These are phyloP conservation scores for Anoplolepis gracilipes DNA, from an alignment of 1,140 invertebrate genomes.

Conservation along the genomic window DNA sequence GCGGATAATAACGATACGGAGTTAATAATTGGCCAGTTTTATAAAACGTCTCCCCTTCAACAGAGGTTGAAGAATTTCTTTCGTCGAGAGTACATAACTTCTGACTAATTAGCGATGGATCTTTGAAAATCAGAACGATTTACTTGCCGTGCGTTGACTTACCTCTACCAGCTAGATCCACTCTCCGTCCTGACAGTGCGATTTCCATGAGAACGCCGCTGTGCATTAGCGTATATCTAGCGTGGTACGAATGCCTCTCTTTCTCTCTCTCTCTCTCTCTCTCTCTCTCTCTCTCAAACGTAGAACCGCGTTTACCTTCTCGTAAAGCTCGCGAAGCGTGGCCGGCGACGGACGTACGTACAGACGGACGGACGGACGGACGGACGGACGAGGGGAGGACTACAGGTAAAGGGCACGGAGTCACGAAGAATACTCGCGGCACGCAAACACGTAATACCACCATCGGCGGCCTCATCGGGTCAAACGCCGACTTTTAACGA, in stretches of 20 bases:
- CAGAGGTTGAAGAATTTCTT: neutral
- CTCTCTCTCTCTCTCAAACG: neutral
- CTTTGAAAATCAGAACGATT: conserved; percentile 15
- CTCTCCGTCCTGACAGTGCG: conserved; percentile 29
- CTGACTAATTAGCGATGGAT: neutral
- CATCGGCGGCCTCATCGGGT: conserved; percentile 59
- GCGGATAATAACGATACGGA: neutral
- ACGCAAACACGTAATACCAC: conserved; percentile 65
- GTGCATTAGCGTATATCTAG: conserved; percentile 56
- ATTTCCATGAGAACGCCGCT: conserved; percentile 51
- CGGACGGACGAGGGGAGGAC: conserved; percentile 26
- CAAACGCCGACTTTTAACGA: conserved; percentile 70
- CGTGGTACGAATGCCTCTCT: conserved; percentile 18
- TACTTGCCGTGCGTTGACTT: neutral
- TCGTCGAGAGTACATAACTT: neutral
- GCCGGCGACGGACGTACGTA: conserved; percentile 40
- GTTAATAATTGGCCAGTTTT: neutral
- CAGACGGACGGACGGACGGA: conserved; percentile 39
- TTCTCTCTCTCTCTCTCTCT: neutral
- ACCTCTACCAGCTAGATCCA: neutral
- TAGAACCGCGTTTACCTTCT: conserved; percentile 54
- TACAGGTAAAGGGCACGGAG: conserved; percentile 62
- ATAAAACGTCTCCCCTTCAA: neutral
- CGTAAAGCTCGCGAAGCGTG: conserved; percentile 65
- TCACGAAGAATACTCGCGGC: conserved; percentile 48